These are phyloP conservation scores for Halcyon malimbica DNA, from an alignment of 2,113 vertebrate species.

Conservation along the genomic window DNA sequence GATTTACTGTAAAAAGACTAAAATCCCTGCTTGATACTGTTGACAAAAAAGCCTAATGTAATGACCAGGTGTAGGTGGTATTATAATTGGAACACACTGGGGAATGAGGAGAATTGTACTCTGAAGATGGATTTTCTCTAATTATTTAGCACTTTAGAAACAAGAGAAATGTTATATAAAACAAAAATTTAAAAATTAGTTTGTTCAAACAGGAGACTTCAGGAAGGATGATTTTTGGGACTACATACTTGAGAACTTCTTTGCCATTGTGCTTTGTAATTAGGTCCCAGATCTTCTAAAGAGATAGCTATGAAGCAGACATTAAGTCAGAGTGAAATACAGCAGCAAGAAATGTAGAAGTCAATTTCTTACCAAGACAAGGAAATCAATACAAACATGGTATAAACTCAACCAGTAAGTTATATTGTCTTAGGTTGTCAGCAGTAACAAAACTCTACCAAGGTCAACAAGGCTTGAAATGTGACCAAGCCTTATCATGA, in stretches of 20 bases:
- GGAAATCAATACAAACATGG: background rate
- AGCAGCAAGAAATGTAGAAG: background rate
- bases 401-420: background rate
- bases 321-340: background rate
- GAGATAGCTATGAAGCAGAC: background rate
- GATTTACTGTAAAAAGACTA: background rate
- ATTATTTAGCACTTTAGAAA: background rate
- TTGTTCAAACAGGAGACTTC: background rate
- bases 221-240: background rate
- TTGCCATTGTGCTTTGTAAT: background rate
- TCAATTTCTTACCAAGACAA: background rate
- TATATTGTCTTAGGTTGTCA: background rate
- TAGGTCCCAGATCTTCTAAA: background rate
- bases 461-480: background rate
- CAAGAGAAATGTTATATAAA: background rate
- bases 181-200: background rate
- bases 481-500: background rate
- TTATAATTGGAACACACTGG: background rate
- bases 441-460: background rate
- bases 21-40: background rate
- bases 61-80: background rate
- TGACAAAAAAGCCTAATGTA: background rate
- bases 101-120: background rate
- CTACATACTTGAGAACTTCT: background rate
- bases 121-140: background rate